Evolutionary conservation across 2,113 vertebrate genomes (phyloP).

Genomic region (Phyllostomus discolor): DNA sequence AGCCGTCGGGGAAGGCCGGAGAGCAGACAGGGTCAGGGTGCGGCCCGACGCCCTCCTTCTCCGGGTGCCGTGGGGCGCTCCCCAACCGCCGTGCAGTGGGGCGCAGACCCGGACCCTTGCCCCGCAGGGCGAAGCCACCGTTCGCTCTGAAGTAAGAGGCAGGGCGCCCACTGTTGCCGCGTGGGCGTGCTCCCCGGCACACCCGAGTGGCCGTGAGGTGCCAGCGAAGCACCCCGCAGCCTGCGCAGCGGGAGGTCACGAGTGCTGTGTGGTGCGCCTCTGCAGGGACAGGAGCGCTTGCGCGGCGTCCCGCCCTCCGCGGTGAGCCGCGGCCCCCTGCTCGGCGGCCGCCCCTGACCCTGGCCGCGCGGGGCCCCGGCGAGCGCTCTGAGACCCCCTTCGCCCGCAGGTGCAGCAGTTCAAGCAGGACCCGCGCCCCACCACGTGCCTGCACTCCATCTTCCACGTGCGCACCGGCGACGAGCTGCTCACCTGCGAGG

Average conservation of each 20-base stretch:
- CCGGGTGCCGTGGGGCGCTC: too few species aligned
- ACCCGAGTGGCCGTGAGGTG: not conserved
- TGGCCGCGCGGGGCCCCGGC: not conserved
- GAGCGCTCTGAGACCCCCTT: not conserved
- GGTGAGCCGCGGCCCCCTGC: not conserved
- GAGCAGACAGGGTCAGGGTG: not conserved
- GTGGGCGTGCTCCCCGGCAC: not conserved
- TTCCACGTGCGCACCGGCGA: slow-evolving; percentile 92
- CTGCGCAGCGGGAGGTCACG: not conserved
- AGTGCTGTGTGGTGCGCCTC: not conserved
- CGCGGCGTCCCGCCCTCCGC: not conserved
- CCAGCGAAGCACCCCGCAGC: not conserved
- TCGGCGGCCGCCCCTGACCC: not conserved
- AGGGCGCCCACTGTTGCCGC: not conserved
- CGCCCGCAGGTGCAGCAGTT: slow-evolving; percentile 91
- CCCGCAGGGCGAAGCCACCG: not conserved
- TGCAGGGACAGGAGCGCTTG: not conserved
- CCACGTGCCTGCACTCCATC: slow-evolving; percentile 93
- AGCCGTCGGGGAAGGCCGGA: not conserved
- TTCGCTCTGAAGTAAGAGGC: not conserved
- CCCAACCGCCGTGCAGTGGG: not conserved
- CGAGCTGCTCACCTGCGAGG: slow-evolving; percentile 84
- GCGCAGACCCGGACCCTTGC: not conserved
- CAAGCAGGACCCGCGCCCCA: slow-evolving; percentile 95
- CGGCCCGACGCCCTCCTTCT: not conserved